These are phyloP conservation scores for Monarcha castaneiventris DNA, from an alignment of 2,113 vertebrate species.

Conservation along the genomic window DNA sequence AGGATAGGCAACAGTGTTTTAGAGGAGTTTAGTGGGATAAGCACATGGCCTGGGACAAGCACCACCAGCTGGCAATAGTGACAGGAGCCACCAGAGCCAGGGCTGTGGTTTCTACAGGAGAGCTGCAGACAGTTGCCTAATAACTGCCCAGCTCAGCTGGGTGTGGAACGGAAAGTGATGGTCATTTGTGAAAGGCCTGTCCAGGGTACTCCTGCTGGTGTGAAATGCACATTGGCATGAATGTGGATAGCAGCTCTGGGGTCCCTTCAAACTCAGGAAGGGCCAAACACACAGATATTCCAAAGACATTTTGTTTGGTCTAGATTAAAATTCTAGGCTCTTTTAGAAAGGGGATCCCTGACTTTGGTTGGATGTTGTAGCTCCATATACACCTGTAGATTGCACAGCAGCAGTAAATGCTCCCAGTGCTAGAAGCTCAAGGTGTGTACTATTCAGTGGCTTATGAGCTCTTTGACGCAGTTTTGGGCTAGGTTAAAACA, in stretches of 20 bases:
- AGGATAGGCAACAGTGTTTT: not conserved
- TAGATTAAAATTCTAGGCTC: not conserved
- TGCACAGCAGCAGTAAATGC: accelerated
- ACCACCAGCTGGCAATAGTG: not conserved
- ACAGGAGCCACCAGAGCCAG: not conserved
- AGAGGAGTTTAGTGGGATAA: not conserved
- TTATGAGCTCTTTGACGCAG: not conserved
- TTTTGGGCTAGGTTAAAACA: not conserved
- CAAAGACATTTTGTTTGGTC: not conserved
- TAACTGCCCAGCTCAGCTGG: not conserved
- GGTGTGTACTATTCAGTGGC: accelerated
- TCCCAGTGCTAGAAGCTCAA: not conserved
- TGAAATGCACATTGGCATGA: not conserved
- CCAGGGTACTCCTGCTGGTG: not conserved
- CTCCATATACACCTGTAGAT: not conserved
- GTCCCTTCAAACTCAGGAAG: accelerated
- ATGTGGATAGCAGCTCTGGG: not conserved
- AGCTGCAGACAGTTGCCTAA: not conserved
- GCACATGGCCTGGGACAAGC: not conserved
- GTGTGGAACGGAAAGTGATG: not conserved
- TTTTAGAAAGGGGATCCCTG: not conserved
- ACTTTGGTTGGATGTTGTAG: accelerated
- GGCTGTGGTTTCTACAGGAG: not conserved
- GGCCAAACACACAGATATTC: not conserved
- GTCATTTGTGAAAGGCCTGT: not conserved